phyloP scores from a whole-genome alignment of 2,888 invertebrate genomes.

The Drosophila nigricruria region DNA sequence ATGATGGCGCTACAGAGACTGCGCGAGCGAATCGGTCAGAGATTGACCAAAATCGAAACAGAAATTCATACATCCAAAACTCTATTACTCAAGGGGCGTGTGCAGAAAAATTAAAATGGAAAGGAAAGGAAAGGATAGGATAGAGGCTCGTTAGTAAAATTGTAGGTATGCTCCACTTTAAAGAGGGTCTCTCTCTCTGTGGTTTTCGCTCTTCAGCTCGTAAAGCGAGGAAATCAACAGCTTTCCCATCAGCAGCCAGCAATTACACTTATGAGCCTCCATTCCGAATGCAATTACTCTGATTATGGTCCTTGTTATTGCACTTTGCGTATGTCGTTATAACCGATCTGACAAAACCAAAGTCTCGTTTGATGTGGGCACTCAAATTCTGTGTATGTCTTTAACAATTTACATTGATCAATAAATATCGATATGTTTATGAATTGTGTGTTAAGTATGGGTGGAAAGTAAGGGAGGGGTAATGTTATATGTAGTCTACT shows the following conservation, averaged over 20 bases:
- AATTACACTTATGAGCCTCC: constrained; percentile 29
- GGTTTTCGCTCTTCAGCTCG: neutral
- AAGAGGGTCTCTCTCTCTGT: neutral
- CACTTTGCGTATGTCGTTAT: constrained; percentile 26
- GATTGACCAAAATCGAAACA: constrained; percentile 36
- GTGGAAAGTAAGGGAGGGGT: neutral
- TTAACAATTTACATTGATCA: constrained; percentile 18
- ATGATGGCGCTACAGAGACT: constrained; percentile 34
- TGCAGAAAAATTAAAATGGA: constrained; percentile 11
- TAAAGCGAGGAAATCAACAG: neutral
- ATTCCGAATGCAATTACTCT: constrained; percentile 35
- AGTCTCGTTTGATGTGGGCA: constrained; percentile 22
- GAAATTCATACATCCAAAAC: constrained; percentile 37
- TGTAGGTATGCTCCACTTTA: constrained; percentile 4
- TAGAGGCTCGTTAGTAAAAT: constrained; percentile 32
- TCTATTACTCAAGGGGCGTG: constrained; percentile 14
- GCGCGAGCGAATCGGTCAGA: constrained; percentile 34
- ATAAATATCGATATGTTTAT: constrained; percentile 38
- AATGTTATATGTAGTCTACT: neutral
- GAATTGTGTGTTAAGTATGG: neutral
- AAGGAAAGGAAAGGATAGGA: constrained; percentile 19
- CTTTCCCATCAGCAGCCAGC: constrained; percentile 3
- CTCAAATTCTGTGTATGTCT: constrained; percentile 26
- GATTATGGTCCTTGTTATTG: constrained; percentile 34
- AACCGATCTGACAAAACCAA: constrained; percentile 3